Conservation (phyloP, 2,113 vertebrate species). For the Poecilia latipinna region DNA sequence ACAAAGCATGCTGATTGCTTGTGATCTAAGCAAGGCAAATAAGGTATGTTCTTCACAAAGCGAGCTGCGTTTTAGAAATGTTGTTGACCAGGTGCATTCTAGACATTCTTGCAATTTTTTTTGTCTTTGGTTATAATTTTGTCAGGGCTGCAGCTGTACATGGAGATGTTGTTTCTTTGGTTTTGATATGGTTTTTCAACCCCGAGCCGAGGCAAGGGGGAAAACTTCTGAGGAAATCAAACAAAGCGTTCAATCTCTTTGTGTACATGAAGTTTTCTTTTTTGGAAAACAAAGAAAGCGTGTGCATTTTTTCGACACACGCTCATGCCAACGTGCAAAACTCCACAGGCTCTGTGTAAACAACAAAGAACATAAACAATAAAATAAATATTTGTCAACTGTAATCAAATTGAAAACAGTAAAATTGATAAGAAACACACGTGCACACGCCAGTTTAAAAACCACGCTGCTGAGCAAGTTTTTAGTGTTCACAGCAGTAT, state of each 20-base stretch:
- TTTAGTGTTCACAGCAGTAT: slow-evolving; percentile 33
- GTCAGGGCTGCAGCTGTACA: slow-evolving; percentile 11
- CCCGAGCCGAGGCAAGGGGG: background rate
- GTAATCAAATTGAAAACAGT: slow-evolving; percentile 20
- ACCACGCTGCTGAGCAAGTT: too few relatives aligned
- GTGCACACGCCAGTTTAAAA: background rate
- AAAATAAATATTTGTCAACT: background rate
- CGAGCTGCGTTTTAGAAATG: slow-evolving; percentile 28
- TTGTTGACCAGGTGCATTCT: slow-evolving; percentile 52
- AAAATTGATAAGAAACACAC: background rate
- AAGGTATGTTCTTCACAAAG: slow-evolving; percentile 45
- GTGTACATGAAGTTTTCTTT: slow-evolving; percentile 14
- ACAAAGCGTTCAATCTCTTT: slow-evolving; percentile 13
- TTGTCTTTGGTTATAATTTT: slow-evolving; percentile 3
- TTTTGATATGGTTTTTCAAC: background rate
- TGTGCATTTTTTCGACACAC: background rate
- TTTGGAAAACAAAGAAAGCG: slow-evolving; percentile 2
- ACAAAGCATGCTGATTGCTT: slow-evolving; percentile 39
- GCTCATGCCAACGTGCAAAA: background rate
- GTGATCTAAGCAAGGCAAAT: slow-evolving; percentile 13
- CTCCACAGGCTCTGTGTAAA: background rate
- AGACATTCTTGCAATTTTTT: slow-evolving; percentile 58
- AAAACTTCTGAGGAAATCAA: background rate
- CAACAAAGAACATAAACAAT: background rate
- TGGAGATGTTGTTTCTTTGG: slow-evolving; percentile 1